Evolutionary conservation across 2,113 vertebrate species (phyloP).

Genomic region (Excalfactoria chinensis): DNA sequence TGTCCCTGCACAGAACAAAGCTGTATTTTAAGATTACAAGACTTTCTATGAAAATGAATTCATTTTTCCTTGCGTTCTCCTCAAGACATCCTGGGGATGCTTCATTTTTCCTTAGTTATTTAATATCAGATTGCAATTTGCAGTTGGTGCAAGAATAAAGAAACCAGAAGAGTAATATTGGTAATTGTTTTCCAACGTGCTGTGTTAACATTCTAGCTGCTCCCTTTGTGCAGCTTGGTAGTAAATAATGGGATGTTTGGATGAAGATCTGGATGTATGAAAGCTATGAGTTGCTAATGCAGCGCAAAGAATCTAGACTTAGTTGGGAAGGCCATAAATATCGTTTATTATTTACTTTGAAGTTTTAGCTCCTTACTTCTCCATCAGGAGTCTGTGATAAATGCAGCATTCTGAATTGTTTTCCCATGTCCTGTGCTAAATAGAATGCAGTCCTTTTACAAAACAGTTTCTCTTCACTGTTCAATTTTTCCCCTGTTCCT

Average conservation of each 20-base stretch:
- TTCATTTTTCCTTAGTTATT: conserved; percentile 16
- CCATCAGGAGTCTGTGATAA: neutral
- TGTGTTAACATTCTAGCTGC: neutral
- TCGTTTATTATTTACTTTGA: neutral
- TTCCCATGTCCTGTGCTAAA: neutral
- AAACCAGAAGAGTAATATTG: neutral
- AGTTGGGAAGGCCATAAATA: neutral
- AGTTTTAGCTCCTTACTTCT: neutral
- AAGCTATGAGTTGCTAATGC: neutral
- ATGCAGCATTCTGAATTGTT: neutral
- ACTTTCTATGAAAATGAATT: neutral
- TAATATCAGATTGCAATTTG: neutral
- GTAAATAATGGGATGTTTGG: conserved; percentile 32
- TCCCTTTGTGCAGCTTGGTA: neutral
- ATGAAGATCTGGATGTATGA: neutral
- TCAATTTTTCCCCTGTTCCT: neutral
- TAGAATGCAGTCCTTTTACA: neutral
- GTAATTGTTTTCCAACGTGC: neutral
- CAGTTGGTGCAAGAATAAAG: neutral
- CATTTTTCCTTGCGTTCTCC: neutral
- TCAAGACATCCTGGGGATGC: neutral
- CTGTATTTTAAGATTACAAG: neutral
- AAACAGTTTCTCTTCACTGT: neutral
- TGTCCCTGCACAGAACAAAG: neutral
- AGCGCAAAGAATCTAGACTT: neutral